These are phyloP conservation scores for Tragelaphus scriptus DNA, from an alignment of 2,113 vertebrate species.

Conservation along the genomic window DNA sequence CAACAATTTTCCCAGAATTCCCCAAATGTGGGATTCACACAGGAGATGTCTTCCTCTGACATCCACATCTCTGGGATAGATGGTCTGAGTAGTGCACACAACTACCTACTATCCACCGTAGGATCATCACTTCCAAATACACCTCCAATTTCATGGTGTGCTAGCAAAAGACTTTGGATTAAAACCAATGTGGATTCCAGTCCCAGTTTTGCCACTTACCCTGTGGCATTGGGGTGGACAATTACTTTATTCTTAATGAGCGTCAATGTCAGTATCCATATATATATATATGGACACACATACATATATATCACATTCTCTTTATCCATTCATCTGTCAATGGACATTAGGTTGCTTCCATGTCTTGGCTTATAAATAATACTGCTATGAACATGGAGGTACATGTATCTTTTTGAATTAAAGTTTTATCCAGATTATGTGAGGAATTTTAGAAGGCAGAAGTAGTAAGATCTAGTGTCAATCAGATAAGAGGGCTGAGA, in stretches of 20 bases:
- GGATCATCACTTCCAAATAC: background rate
- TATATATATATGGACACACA: background rate
- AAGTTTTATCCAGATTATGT: background rate
- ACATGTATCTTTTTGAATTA: background rate
- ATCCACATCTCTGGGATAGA: background rate
- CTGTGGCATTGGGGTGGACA: background rate
- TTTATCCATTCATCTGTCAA: background rate
- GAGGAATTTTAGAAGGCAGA: background rate
- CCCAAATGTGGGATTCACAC: background rate
- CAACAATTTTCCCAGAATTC: background rate
- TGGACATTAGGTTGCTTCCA: background rate
- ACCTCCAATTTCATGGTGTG: background rate
- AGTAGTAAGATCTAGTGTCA: background rate
- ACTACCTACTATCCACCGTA: background rate
- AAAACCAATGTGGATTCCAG: constrained; percentile 14
- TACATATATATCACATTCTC: background rate
- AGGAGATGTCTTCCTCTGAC: background rate
- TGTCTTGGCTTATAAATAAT: background rate
- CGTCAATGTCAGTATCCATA: background rate
- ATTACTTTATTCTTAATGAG: constrained; percentile 12
- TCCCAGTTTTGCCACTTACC: background rate
- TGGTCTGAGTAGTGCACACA: background rate
- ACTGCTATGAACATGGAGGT: background rate
- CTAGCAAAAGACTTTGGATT: background rate
- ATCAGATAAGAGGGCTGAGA: background rate